Evolutionary conservation across 2,888 invertebrate genomes (phyloP).

Genomic region (Rhyacophila evoluta): DNA sequence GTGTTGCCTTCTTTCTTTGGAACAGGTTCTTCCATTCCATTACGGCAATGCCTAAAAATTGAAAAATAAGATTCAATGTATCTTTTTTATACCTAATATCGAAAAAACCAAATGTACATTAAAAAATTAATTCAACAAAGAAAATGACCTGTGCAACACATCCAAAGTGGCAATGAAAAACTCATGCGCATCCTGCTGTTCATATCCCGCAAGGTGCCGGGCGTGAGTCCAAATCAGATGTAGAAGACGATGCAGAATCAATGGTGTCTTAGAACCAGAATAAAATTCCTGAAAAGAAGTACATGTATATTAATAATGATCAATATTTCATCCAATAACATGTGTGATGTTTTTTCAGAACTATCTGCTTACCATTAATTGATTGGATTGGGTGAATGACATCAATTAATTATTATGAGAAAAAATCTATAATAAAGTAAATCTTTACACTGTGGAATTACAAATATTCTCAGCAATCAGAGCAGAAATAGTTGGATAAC

Average conservation of each 20-base stretch:
- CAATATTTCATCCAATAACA: too few relatives aligned
- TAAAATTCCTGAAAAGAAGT: conserved; percentile 83
- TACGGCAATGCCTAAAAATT: conserved; percentile 67
- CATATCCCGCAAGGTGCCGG: conserved; percentile 92
- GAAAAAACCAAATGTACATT: too few relatives aligned
- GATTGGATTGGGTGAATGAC: too few relatives aligned
- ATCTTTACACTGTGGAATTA: too few relatives aligned
- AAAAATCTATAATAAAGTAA: too few relatives aligned
- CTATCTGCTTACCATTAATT: too few relatives aligned
- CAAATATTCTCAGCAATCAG: too few relatives aligned
- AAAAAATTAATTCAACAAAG: too few relatives aligned
- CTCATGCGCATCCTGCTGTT: conserved; percentile 99
- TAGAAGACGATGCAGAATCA: conserved; percentile 89
- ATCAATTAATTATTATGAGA: too few relatives aligned
- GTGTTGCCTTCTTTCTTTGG: conserved; percentile 63
- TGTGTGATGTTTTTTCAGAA: too few relatives aligned
- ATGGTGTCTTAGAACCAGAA: conserved; percentile 87
- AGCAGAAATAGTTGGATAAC: neutral
- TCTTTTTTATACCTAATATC: too few relatives aligned
- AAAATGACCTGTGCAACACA: conserved; percentile 80
- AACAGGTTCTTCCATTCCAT: conserved; percentile 66
- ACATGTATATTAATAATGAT: neutral
- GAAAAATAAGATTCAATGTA: too few relatives aligned
- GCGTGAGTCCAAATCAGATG: conserved; percentile 98
- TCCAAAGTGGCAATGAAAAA: conserved; percentile 97